Conservation (phyloP, 35 echinoderm and acorn worm genomes). For the Anneissia japonica region DNA sequence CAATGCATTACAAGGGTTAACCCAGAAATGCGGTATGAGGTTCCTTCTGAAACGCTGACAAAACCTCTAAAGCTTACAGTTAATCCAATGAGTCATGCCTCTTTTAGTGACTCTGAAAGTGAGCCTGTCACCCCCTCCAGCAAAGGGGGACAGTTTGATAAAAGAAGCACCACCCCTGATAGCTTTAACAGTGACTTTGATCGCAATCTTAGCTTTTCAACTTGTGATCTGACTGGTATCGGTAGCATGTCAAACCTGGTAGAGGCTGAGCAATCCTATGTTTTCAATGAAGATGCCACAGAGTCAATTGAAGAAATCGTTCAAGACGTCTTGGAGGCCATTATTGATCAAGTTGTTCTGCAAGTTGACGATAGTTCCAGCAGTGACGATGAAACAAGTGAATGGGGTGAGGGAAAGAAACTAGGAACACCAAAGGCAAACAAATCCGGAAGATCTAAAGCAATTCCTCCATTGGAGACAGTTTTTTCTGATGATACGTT, state of each 20-base stretch:
- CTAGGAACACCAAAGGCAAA: slow-evolving; percentile 3
- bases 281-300: slow-evolving; percentile 88
- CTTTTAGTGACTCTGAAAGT: slow-evolving; percentile 81
- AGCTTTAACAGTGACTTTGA: not conserved
- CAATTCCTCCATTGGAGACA: not conserved
- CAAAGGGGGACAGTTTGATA: not conserved
- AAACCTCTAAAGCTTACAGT: slow-evolving; percentile 85
- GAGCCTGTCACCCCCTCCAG: not conserved
- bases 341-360: slow-evolving; percentile 62
- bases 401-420: not conserved
- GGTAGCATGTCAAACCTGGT: not conserved
- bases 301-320: slow-evolving; percentile 85
- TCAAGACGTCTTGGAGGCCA: slow-evolving; percentile 46
- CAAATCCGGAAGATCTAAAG: not conserved
- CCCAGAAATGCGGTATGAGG: slow-evolving; percentile 50
- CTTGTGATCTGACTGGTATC: not conserved
- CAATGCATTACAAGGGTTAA: slow-evolving; percentile 80
- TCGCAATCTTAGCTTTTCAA: not conserved
- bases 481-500: slow-evolving; percentile 52
- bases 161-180: not conserved
- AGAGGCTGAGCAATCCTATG: slow-evolving; percentile 74
- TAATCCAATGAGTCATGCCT: slow-evolving; percentile 79
- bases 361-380: slow-evolving; percentile 47
- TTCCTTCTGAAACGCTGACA: slow-evolving; percentile 50
- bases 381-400: not conserved